Evolutionary conservation across 1,140 invertebrate genomes (phyloP).

Genomic region (Bombus superbus): DNA sequence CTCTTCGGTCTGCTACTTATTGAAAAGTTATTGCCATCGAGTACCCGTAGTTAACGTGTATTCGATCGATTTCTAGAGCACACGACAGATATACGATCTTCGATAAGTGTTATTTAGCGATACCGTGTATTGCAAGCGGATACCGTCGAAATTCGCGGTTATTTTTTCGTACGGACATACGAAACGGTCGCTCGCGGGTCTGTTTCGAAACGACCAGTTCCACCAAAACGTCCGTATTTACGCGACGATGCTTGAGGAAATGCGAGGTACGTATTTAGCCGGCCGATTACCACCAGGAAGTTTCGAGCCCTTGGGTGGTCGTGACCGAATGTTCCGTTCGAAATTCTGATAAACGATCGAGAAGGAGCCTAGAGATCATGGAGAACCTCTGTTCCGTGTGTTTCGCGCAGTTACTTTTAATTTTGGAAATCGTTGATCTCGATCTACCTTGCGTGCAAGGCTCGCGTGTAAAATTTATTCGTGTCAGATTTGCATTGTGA

Average conservation of each 20-base stretch:
- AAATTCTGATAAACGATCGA: conserved; percentile 43
- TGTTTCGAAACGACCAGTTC: conserved; percentile 18
- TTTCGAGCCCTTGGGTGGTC: conserved; percentile 59
- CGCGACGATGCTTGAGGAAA: conserved; percentile 15
- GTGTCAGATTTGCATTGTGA: too few relatives aligned
- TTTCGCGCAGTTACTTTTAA: background rate
- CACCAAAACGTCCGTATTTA: conserved; percentile 26
- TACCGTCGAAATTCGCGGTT: too few relatives aligned
- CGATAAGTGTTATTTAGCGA: too few relatives aligned
- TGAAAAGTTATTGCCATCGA: too few relatives aligned
- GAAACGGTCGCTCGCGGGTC: background rate
- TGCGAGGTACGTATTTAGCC: conserved; percentile 48
- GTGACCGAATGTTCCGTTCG: conserved; percentile 19
- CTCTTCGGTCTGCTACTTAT: too few relatives aligned
- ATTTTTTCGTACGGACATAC: too few relatives aligned
- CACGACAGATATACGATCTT: too few relatives aligned
- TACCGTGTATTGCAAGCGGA: too few relatives aligned
- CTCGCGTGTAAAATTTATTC: too few relatives aligned
- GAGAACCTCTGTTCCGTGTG: background rate
- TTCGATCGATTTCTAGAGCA: too few relatives aligned
- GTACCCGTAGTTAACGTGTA: too few relatives aligned
- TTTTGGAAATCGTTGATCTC: too few relatives aligned
- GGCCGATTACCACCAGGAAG: conserved; percentile 52
- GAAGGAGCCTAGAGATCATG: background rate
- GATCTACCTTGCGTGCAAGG: background rate